These are phyloP conservation scores for Trichechus manatus DNA, from an alignment of 2,113 vertebrate genomes.

Conservation along the genomic window DNA sequence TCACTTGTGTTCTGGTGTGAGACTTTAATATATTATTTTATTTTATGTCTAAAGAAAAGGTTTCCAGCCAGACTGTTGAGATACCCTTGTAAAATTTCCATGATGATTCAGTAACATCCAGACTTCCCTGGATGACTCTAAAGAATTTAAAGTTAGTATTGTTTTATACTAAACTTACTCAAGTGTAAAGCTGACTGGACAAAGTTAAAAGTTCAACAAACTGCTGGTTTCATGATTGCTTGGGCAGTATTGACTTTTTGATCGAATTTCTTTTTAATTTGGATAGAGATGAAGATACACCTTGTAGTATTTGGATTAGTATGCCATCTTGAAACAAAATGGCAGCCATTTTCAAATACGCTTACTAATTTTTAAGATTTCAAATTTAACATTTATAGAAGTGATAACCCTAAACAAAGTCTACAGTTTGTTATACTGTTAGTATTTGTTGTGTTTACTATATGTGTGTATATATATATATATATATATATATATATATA, in stretches of 20 bases:
- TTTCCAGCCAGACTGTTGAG: slow-evolving; percentile 19
- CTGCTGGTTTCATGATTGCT: background rate
- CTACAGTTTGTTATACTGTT: background rate
- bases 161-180: background rate
- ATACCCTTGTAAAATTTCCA: background rate
- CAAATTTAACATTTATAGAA: background rate
- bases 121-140: background rate
- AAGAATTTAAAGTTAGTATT: background rate
- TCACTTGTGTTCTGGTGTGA: slow-evolving; percentile 23
- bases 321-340: slow-evolving; percentile 54
- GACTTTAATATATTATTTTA: slow-evolving; percentile 40
- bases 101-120: background rate
- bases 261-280: slow-evolving; percentile 48
- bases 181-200: background rate
- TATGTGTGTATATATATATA: too few relatives aligned
- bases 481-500: background rate
- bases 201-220: slow-evolving; percentile 31
- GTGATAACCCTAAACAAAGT: background rate
- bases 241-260: background rate
- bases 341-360: slow-evolving; percentile 18
- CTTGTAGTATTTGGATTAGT: slow-evolving; percentile 33
- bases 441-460: background rate
- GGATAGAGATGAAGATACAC: background rate
- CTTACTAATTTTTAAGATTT: background rate
- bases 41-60: slow-evolving; percentile 6